These are phyloP conservation scores for Branchipolynoe longqiensis DNA, from an alignment of 2,888 invertebrate species.

Conservation along the genomic window DNA sequence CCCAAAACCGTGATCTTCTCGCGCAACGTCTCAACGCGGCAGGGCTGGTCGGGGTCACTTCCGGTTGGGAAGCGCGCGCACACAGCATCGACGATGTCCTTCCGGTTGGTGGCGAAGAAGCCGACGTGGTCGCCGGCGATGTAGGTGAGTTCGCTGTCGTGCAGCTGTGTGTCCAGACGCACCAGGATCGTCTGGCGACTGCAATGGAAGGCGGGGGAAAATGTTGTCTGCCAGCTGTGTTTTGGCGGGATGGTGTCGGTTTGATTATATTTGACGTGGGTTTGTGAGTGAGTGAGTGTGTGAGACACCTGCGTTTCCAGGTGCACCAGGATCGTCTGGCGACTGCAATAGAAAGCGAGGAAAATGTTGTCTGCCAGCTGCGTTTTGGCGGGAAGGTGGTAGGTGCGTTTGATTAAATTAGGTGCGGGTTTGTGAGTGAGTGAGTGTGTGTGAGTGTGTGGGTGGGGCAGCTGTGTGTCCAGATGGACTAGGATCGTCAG, in stretches of 20 bases:
- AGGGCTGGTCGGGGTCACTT: conserved; percentile 71
- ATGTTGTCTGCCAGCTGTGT: too few relatives aligned
- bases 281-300: too few relatives aligned
- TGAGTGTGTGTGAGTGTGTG: too few relatives aligned
- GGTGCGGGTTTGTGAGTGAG: too few relatives aligned
- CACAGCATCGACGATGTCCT: conserved; percentile 90
- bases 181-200: conserved; percentile 56
- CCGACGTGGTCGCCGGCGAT: conserved; percentile 96
- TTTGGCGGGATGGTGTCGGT: too few relatives aligned
- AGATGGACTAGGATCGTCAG: too few relatives aligned
- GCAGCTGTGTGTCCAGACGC: not conserved
- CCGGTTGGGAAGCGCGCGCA: conserved; percentile 85
- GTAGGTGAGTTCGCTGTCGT: conserved; percentile 82
- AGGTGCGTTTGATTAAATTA: too few relatives aligned
- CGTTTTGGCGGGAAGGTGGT: too few relatives aligned
- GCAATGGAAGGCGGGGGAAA: not conserved
- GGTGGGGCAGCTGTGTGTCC: too few relatives aligned
- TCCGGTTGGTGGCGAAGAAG: conserved; percentile 91
- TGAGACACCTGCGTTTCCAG: not conserved
- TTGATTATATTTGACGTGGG: too few relatives aligned
- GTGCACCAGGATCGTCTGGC: conserved; percentile 48
- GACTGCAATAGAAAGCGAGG: not conserved
- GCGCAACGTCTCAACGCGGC: conserved; percentile 73
- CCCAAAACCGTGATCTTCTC: conserved; percentile 66
- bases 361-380: too few relatives aligned